These are phyloP conservation scores for Mythimna vitellina DNA, from an alignment of 2,888 invertebrate genomes.

Conservation along the genomic window DNA sequence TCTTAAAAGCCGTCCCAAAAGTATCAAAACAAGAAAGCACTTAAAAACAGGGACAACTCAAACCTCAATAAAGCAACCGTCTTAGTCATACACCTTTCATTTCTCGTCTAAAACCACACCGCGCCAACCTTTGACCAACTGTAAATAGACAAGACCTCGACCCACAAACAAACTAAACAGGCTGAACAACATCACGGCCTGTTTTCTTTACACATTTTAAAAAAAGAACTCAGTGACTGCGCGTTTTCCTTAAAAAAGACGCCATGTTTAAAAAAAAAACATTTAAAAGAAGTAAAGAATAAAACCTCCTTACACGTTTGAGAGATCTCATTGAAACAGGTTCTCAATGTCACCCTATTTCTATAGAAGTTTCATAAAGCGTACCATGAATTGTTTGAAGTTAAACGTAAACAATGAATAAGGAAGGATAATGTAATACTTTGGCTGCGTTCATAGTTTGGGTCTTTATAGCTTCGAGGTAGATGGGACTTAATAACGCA, in stretches of 20 bases:
- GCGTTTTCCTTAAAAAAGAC: constrained; percentile 73
- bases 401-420: constrained; percentile 60
- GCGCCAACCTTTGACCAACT: constrained; percentile 69
- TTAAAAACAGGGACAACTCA: constrained; percentile 27
- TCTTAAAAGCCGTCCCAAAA: constrained; percentile 12
- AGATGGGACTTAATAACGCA: constrained; percentile 29
- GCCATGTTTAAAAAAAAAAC: constrained; percentile 68
- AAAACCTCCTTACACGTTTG: constrained; percentile 26
- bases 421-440: constrained; percentile 48
- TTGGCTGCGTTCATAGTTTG: constrained; percentile 53
- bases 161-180: constrained; percentile 73
- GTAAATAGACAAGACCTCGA: constrained; percentile 75
- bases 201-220: constrained; percentile 76
- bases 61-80: constrained; percentile 41
- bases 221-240: constrained; percentile 78
- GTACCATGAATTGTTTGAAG: constrained; percentile 62
- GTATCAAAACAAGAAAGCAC: constrained; percentile 46
- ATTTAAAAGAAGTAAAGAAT: constrained; percentile 58
- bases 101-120: constrained; percentile 53
- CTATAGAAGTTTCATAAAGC: constrained; percentile 54
- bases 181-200: constrained; percentile 70
- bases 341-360: constrained; percentile 61
- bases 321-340: constrained; percentile 51
- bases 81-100: constrained; percentile 53
- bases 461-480: constrained; percentile 29